Evolutionary conservation across 92 coral and sea anemone genomes (phyloP).

Genomic region (Parazoanthus atlanticus): DNA sequence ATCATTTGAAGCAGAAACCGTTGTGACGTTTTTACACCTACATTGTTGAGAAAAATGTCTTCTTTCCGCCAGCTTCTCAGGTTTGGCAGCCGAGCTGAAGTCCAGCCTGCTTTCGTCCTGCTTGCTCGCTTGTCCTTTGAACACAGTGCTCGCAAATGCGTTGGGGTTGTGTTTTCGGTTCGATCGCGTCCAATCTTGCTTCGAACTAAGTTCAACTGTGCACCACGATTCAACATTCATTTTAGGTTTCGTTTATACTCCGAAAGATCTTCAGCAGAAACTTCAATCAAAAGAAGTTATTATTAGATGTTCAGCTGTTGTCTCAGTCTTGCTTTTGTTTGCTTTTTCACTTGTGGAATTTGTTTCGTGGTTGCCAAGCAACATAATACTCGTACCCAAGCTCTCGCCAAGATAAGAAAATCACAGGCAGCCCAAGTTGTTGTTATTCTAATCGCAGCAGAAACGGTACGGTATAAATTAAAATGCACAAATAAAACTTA

Average conservation of each 20-base stretch:
- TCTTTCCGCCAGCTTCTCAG: constrained; percentile 81
- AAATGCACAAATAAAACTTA: no score
- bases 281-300: not conserved
- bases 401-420: not conserved
- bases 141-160: constrained; percentile 87
- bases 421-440: no score
- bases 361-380: constrained; percentile 13
- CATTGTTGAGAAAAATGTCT: constrained; percentile 95
- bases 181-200: constrained; percentile 95
- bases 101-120: constrained; percentile 81
- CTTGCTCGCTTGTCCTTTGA: constrained; percentile 81
- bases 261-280: not conserved
- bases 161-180: constrained; percentile 86
- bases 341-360: not conserved
- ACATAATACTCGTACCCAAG: constrained; percentile 21
- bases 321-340: not conserved
- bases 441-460: no score
- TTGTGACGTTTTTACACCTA: constrained; percentile 33
- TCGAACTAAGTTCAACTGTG: constrained; percentile 87
- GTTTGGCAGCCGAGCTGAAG: constrained; percentile 59
- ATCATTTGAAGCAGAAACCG: not conserved
- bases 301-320: constrained; percentile 5
- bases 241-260: not conserved
- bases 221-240: constrained; percentile 99
- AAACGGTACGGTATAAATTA: no score